A percentile compares a stretch with the other conserved stretches of the same genome.
These are phyloP conservation scores for Abrostola triplasia DNA, from an alignment of 2,888 invertebrate genomes.

Conservation along the genomic window DNA sequence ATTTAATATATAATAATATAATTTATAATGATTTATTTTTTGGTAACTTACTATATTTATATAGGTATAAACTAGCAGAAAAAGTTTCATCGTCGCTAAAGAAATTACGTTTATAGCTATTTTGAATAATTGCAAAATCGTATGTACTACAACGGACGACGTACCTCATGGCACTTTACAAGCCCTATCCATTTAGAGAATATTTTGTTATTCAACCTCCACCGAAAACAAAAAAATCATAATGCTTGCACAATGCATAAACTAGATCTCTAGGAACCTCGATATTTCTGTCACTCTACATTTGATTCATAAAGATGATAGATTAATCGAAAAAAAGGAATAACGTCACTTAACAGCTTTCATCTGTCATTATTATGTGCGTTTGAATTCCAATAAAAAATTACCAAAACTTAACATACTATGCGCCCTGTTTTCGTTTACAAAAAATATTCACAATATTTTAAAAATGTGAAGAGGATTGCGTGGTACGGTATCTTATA, in stretches of 20 bases:
- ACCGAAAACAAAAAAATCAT: not conserved
- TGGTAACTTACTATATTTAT: no score
- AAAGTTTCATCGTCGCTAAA: no score
- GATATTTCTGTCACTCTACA: conserved; percentile 7
- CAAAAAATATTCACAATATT: conserved; percentile 80
- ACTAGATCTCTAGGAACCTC: not conserved
- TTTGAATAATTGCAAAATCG: no score
- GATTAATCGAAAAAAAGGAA: conserved; percentile 11
- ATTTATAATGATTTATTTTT: no score
- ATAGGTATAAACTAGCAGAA: no score
- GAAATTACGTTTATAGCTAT: no score
- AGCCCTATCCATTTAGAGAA: not conserved
- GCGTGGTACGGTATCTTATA: conserved; percentile 67
- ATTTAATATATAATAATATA: no score
- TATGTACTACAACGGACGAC: no score
- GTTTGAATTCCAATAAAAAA: conserved; percentile 59
- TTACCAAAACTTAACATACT: conserved; percentile 70
- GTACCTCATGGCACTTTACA: no score
- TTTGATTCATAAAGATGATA: conserved; percentile 7
- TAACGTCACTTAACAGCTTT: conserved; percentile 19
- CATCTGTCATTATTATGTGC: conserved; percentile 57
- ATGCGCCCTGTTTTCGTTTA: conserved; percentile 79
- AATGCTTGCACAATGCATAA: not conserved
- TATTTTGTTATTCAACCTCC: not conserved
- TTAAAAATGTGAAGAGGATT: conserved; percentile 83